Evolutionary conservation across 2,113 vertebrate species (phyloP).

Genomic region (Hippocampus abdominalis): DNA sequence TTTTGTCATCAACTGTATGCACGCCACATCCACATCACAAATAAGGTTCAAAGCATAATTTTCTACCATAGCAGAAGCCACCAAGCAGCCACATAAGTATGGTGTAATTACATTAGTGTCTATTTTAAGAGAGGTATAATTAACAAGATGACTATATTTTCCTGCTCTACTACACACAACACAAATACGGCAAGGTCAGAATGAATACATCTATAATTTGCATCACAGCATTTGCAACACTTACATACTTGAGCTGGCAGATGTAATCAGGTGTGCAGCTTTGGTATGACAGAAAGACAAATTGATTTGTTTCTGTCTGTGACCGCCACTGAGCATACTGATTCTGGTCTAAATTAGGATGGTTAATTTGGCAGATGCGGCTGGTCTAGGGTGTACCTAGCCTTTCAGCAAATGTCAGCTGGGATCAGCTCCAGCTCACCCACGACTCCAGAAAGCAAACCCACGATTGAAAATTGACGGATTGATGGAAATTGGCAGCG

Average conservation of each 20-base stretch:
- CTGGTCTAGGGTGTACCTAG: background rate
- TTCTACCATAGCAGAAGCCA: slow-evolving; percentile 4
- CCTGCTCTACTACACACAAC: background rate
- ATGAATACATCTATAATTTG: background rate
- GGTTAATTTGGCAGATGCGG: background rate
- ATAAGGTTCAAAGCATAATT: background rate
- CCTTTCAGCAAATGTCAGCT: background rate
- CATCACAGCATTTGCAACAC: background rate
- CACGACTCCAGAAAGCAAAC: background rate
- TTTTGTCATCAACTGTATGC: background rate
- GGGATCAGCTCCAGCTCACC: background rate
- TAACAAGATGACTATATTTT: slow-evolving; percentile 10
- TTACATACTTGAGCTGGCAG: background rate
- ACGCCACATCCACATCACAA: background rate
- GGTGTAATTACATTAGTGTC: slow-evolving; percentile 22
- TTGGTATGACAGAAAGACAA: background rate
- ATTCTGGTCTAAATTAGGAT: background rate
- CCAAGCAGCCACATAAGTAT: slow-evolving; percentile 1
- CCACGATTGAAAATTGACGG: too few species aligned
- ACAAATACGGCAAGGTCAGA: background rate
- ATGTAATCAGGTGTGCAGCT: background rate
- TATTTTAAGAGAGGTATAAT: slow-evolving; percentile 36
- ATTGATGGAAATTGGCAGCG: background rate
- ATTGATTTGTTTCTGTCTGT: background rate
- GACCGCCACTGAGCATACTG: background rate